Base-by-base conservation (phyloP, 2,113 vertebrate species). In the Ammodytes marinus region DNA sequence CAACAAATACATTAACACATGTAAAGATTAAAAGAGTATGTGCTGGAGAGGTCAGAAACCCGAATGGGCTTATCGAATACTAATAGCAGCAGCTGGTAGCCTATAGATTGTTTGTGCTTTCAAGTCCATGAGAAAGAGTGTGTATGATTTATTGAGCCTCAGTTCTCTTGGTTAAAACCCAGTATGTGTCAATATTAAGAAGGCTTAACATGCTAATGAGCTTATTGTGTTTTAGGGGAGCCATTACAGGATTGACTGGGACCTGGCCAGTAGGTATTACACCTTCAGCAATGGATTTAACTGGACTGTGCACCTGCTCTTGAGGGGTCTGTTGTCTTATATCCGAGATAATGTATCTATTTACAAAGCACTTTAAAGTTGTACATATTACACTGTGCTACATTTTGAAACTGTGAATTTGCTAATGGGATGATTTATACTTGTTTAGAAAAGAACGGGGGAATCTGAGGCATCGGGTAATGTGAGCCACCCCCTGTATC, bases 101-200 rank as follows among this genome's bases (percentile, higher is more conserved):
- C 27, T 27, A 19, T 19, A 35, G 1, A 40, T 12, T 2, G 9
- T 63, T 2, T 68, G 15, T 14, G 2, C n/a, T 69, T 46, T 47
- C 2, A 39, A n/a, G 49, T 63, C 53, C 17, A 50, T 13, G n/a
- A 35, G n/a, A 43, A 68, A 55, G n/a, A 19, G 27, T 40, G 8
- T 58, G 17, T 13, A 39, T 75, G 58, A 68, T 69, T 75, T 85
- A 6, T 37, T 68, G 10, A 78, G 43, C 40, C 2, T 65, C 4
- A 3, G 43, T 45, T n/a, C 35, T 4, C 43, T 27, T 50, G 58
- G 14, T 75, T 63, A 70, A 83, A 85, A 83, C 52, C 17, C 27
- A 74, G 27, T 6, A 59, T 80, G 81, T 77, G 79, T 82, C 73
- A 83, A 77, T 83, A 88, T 86, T 84, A 82, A 27, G 64, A 84